Conservation (phyloP, 92 coral and sea anemone species). For the Desmophyllum pertusum region DNA sequence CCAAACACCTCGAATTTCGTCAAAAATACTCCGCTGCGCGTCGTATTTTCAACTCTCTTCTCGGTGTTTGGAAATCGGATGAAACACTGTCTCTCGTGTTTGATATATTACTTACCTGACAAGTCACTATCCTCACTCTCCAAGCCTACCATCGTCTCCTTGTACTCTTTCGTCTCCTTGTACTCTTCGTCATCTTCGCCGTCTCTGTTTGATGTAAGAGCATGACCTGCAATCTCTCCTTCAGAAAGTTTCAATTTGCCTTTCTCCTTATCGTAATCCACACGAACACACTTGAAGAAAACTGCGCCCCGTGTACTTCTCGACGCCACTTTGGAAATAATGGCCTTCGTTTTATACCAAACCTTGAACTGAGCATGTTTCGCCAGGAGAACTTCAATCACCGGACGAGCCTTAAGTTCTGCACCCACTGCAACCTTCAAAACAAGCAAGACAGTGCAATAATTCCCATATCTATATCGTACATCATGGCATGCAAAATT, state of each 20-base stretch:
- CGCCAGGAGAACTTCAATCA: background rate
- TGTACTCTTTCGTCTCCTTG: constrained; percentile 13
- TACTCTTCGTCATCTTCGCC: background rate
- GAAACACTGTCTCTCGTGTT: background rate
- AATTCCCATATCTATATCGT: background rate
- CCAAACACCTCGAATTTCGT: too few species aligned
- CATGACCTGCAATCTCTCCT: background rate
- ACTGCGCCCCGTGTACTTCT: constrained; percentile 10
- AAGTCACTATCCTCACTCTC: background rate
- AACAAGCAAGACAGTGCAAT: background rate
- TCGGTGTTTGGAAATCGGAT: too few species aligned
- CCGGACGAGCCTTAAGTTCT: background rate
- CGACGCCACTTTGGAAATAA: background rate
- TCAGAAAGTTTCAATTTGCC: background rate
- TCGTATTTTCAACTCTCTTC: too few species aligned
- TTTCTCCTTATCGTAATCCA: background rate
- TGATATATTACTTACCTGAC: background rate
- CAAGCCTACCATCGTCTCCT: background rate
- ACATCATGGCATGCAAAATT: too few species aligned
- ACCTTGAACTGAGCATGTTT: background rate
- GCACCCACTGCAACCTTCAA: background rate
- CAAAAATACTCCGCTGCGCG: too few species aligned
- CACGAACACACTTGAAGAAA: background rate
- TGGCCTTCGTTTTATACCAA: background rate
- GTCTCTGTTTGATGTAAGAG: background rate